These are phyloP conservation scores for Heliconius aoede DNA, from an alignment of 2,888 invertebrate species.

Conservation along the genomic window DNA sequence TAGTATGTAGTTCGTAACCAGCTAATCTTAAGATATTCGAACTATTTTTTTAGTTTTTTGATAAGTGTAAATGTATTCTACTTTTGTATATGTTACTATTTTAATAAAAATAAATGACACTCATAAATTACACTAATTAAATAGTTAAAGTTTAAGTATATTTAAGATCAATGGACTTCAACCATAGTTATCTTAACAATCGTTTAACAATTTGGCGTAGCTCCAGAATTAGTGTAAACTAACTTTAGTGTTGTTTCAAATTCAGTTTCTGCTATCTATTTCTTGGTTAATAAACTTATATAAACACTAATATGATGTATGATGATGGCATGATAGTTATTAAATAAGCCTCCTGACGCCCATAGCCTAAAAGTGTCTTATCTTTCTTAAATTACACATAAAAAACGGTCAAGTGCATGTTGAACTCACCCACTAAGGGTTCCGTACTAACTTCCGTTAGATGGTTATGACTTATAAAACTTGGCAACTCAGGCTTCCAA, in stretches of 20 bases:
- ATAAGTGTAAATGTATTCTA: neutral
- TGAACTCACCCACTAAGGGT: no score
- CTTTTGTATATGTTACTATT: no score
- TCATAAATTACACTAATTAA: neutral
- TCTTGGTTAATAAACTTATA: neutral
- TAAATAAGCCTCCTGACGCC: no score
- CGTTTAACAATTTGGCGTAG: constrained; percentile 6
- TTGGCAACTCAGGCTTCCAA: no score
- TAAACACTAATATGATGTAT: neutral
- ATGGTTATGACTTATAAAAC: no score
- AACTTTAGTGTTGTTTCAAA: neutral
- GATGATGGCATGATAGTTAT: neutral
- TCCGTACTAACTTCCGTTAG: no score
- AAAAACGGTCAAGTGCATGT: no score
- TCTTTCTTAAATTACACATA: no score
- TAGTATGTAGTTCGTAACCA: neutral
- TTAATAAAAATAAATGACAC: no score
- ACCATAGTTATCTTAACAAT: neutral
- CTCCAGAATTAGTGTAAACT: neutral
- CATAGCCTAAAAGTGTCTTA: no score
- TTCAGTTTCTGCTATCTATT: neutral
- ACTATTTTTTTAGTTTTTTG: neutral
- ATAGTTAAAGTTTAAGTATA: neutral
- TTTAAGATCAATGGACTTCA: neutral
- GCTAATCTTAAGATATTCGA: neutral